These are phyloP conservation scores for Sphinx pinastri DNA, from an alignment of 2,888 invertebrate genomes.

Conservation along the genomic window DNA sequence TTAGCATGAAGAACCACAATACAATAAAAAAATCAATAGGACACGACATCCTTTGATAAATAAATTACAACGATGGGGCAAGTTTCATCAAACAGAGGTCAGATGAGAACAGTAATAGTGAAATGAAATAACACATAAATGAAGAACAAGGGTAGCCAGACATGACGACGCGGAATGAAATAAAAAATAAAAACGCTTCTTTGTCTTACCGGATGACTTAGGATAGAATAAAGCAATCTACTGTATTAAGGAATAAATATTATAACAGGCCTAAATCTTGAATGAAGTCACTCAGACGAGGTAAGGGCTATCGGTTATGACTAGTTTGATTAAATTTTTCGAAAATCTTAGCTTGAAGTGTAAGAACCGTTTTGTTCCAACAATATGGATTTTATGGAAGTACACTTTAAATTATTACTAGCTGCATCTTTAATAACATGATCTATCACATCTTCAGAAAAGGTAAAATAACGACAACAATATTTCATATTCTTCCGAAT, in stretches of 20 bases:
- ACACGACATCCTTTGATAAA: neutral
- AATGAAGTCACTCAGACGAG: neutral
- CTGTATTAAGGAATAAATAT: neutral
- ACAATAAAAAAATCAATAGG: slow-evolving; percentile 2
- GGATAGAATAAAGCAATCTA: slow-evolving; percentile 1
- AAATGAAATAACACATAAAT: slow-evolving; percentile 14
- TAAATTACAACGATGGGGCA: neutral
- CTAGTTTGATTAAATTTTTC: neutral
- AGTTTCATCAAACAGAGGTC: slow-evolving; percentile 15
- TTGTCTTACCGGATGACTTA: slow-evolving; percentile 2
- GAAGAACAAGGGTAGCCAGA: slow-evolving; percentile 4
- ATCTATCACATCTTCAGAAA: neutral
- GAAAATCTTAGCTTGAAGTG: neutral
- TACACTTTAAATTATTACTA: too few species aligned
- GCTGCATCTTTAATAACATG: neutral
- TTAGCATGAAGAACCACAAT: neutral
- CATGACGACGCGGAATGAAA: neutral
- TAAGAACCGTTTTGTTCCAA: too few species aligned
- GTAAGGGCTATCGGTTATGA: neutral
- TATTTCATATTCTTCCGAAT: neutral
- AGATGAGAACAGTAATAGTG: slow-evolving; percentile 4
- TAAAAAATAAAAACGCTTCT: slow-evolving; percentile 1
- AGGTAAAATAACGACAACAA: neutral
- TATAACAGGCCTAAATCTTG: neutral
- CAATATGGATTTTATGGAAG: too few species aligned